Base-by-base conservation (phyloP, 2,113 vertebrate genomes). In the Bostrychus sinensis region DNA sequence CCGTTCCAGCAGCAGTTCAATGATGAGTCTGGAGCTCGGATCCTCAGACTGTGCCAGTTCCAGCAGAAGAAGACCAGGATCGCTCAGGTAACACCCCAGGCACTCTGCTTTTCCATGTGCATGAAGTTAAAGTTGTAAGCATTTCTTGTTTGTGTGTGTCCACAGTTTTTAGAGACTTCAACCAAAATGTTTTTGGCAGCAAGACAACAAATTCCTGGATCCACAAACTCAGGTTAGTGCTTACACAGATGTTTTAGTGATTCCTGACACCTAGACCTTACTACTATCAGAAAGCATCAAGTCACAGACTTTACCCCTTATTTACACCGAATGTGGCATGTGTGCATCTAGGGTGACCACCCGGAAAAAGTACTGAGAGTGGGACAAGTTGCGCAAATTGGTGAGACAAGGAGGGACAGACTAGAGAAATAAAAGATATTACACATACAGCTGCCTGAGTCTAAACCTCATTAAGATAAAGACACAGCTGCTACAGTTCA, bases 51-150 rank as follows among this genome's bases (percentile, higher is more conserved):
- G 17, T 99, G 97, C 88, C 95, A 94, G 88, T 99, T 99, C 85
- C 95, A 98, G 41, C 97, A 99, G 85, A 99, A 96, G 92, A 98
- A 99, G 89, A 99, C 97, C 54, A 94, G 93, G 72, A 97, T 99
- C 85, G 97, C 96, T 48, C 95, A 99, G 93, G 97, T 98, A 79
- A 48, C 65, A 36, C 6, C 50, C 32, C 28, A 42, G 17, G 30
- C 53, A 45, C 0, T 39, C 16, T 70, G 22, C 55, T 19, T 23
- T 38, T 28, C 80, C 62, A 55, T 39, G 56, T 36, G 3, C 6
- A 11, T 25, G 2, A 48, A 25, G 4, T 25, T 14, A 3, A 23
- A 12, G 32, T 20, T 36, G 4, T 13, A 19, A 20, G n/a, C 9
- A 34, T 36, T 34, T 17, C 1, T 9, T 53, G 1, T 17, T 32